phyloP scores from a whole-genome alignment of 2,113 vertebrate genomes.

The Vulpes vulpes region DNA sequence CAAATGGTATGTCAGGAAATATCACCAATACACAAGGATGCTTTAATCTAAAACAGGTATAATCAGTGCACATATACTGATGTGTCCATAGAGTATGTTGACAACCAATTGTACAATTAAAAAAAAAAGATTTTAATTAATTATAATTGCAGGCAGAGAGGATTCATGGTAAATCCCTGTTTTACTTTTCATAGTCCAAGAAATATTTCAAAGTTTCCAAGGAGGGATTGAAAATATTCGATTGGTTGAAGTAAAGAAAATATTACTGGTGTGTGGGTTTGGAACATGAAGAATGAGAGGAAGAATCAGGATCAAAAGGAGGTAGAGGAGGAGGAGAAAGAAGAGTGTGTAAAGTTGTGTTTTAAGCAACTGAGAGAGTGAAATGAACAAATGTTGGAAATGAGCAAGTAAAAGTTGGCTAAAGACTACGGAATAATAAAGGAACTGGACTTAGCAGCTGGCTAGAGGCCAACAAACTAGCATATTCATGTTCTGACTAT shows the following conservation, averaged over 20 bases:
- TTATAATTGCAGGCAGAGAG: not conserved
- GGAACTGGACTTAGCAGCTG: not conserved
- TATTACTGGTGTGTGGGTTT: not conserved
- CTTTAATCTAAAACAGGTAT: not conserved
- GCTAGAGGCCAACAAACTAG: not conserved
- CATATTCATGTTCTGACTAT: not conserved
- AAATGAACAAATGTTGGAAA: not conserved
- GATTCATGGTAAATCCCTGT: not conserved
- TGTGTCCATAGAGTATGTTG: not conserved
- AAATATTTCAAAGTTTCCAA: not conserved
- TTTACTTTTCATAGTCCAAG: not conserved
- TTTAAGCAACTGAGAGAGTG: not conserved
- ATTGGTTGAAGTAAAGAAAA: not conserved
- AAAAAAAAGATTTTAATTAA: not conserved
- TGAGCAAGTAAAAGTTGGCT: not conserved
- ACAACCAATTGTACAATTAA: not conserved
- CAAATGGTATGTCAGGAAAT: not conserved
- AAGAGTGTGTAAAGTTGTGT: not conserved
- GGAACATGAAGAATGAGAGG: not conserved
- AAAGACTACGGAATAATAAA: not conserved
- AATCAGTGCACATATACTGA: not conserved
- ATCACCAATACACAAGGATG: not conserved
- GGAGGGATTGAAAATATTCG: not conserved
- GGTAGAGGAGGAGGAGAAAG: rapidly evolving
- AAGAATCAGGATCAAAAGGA: not conserved